Base-by-base conservation (phyloP, 2,113 vertebrate genomes). In the Pollachius pollachius region DNA sequence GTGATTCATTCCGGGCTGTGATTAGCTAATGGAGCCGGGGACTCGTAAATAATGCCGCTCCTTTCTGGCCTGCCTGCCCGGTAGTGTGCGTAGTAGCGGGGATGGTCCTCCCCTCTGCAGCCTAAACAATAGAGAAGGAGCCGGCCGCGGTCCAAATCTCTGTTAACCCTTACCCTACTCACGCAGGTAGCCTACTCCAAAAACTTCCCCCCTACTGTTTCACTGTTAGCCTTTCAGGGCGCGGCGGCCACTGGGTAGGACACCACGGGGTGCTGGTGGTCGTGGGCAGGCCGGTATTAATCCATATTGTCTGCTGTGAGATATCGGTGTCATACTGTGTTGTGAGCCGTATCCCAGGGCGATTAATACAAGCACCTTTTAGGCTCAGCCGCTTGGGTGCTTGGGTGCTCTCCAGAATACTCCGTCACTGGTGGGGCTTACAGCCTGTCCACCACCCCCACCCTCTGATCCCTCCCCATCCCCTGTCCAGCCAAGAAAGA, bases 1-100 rank as follows among this genome's bases (percentile, higher is more conserved):
- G 67, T 88, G 84, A 89, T 88, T 87, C 82, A 87, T 86, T 75
- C 74, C 74, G 69, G 27, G 73, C 71, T 85, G 79, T 83, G 74
- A 87, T 81, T 81, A 67, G 78, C 85, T 76, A 59, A 84, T 86
- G 83, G 84, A 77, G 62, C 67, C 60, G 23, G 65, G 68, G 76
- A 70, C 77, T 73, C 59, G 13, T 62, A 21, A 62, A 77, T 67
- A 76, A 19, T 65, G 77, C 79, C 73, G 37, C 61, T 68, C 16
- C 62, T 73, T 68, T 68, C 7, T 61, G 30, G 23, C 21, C 66
- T 76, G 62, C 61, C 61, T 6, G 76, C 16, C 19, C 52, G 66
- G 67, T 66, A 76, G 66, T 77, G 72, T 76, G 73, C 48, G 71
- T 70, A 83, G 80, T 78, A 81, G 79, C 79, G 81, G 69, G 76